Conservation (phyloP, 1,140 invertebrate species). For the Euura lappo region DNA sequence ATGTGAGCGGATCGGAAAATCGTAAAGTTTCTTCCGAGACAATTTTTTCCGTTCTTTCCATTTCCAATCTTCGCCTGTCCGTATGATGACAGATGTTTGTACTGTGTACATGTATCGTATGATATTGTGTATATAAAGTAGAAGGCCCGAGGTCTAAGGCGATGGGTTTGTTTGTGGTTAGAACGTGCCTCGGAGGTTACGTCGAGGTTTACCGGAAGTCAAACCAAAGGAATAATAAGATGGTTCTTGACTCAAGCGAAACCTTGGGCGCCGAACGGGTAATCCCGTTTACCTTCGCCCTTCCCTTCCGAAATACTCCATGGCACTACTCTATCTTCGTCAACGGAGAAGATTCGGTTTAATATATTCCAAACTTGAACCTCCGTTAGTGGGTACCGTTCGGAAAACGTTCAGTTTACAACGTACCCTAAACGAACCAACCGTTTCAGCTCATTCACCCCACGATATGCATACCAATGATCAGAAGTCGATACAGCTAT, state of each 20-base stretch:
- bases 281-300: neutral
- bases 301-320: neutral
- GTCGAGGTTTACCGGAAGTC: constrained; percentile 41
- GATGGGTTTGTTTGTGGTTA: constrained; percentile 32
- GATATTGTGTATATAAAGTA: neutral
- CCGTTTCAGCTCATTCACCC: too few relatives aligned
- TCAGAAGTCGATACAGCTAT: too few relatives aligned
- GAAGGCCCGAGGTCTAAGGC: neutral
- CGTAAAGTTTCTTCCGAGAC: too few relatives aligned
- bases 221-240: constrained; percentile 43
- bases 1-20: too few relatives aligned
- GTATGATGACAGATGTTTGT: too few relatives aligned
- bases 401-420: too few relatives aligned
- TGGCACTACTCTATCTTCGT: neutral
- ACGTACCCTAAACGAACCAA: too few relatives aligned
- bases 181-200: constrained; percentile 40
- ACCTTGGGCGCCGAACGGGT: neutral
- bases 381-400: too few relatives aligned
- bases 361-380: neutral
- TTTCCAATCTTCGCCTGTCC: too few relatives aligned
- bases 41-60: too few relatives aligned
- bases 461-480: too few relatives aligned
- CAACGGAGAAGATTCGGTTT: neutral
- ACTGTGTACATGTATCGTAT: too few relatives aligned
- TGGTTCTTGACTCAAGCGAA: constrained; percentile 10